A percentile compares a stretch with the other conserved stretches of the same genome.
phyloP scores from a whole-genome alignment of 2,113 vertebrate species.

The Chionomys nivalis region DNA sequence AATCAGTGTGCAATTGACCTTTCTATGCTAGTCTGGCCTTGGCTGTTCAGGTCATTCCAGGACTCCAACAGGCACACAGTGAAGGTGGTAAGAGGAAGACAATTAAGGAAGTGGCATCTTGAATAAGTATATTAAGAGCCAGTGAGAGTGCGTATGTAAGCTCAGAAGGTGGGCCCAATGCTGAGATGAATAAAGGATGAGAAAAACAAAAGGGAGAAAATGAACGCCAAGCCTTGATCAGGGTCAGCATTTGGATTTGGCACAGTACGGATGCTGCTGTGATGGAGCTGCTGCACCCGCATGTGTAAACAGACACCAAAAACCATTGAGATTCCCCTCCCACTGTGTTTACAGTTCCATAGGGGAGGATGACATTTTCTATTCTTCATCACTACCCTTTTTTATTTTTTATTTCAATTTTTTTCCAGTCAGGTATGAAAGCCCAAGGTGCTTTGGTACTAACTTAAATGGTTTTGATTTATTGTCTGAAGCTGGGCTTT shows the following conservation, averaged over 20 bases:
- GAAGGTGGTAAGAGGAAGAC: background rate
- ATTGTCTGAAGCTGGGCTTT: constrained; percentile 79
- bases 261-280: fast-evolving
- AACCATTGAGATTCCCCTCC: fast-evolving
- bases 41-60: constrained; percentile 25
- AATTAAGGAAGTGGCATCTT: background rate
- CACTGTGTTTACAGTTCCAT: constrained; percentile 20
- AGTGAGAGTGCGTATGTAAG: background rate
- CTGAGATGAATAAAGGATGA: background rate
- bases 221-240: background rate
- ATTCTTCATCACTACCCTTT: constrained; percentile 15
- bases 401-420: constrained; percentile 71
- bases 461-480: constrained; percentile 85
- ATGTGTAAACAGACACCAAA: background rate
- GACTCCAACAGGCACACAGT: background rate
- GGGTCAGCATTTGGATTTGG: background rate
- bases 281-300: background rate
- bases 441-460: constrained; percentile 81
- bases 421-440: constrained; percentile 77
- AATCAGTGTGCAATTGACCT: constrained; percentile 65
- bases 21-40: constrained; percentile 37
- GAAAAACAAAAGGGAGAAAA: background rate
- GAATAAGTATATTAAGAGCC: constrained; percentile 35
- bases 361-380: constrained; percentile 28
- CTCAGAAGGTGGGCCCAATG: background rate